A percentile compares a stretch with the other conserved stretches of the same genome.
phyloP scores from a whole-genome alignment of 1,140 invertebrate genomes.

The Tribolium castaneum region DNA sequence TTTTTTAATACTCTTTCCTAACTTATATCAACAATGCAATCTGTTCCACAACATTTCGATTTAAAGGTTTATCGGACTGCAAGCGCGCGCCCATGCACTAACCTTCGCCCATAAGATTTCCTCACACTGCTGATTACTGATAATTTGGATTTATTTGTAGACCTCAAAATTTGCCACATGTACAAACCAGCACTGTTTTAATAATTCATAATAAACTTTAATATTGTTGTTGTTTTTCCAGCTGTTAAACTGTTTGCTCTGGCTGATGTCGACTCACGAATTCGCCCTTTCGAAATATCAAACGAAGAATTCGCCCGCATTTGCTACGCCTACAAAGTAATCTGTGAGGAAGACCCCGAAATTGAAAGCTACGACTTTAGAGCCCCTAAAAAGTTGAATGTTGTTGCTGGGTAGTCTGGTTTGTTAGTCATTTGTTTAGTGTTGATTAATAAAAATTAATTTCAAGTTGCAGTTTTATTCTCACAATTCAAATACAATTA shows the following conservation, averaged over 20 bases:
- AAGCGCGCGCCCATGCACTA: too few species aligned
- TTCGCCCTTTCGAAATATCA: constrained; percentile 76
- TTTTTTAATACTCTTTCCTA: too few species aligned
- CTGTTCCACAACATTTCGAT: too few species aligned
- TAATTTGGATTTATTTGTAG: not conserved
- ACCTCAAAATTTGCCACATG: too few species aligned
- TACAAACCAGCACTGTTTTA: too few species aligned
- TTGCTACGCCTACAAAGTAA: constrained; percentile 79
- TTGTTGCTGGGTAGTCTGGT: not conserved
- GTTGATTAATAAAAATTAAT: constrained; percentile 4
- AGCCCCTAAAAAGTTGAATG: constrained; percentile 64
- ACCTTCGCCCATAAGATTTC: too few species aligned
- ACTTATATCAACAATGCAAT: too few species aligned
- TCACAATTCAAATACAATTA: not conserved
- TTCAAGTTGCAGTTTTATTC: not conserved
- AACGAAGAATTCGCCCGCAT: constrained; percentile 84
- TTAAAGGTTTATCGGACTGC: too few species aligned
- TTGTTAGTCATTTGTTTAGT: not conserved
- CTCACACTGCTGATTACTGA: too few species aligned
- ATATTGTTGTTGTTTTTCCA: constrained; percentile 40
- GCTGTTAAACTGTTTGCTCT: constrained; percentile 73
- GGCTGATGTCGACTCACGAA: constrained; percentile 78
- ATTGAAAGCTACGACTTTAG: constrained; percentile 77
- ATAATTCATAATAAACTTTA: not conserved
- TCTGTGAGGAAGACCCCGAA: constrained; percentile 78